Base-by-base conservation (phyloP, 2,797 vertebrate species). In the Lacerta agilis region DNA sequence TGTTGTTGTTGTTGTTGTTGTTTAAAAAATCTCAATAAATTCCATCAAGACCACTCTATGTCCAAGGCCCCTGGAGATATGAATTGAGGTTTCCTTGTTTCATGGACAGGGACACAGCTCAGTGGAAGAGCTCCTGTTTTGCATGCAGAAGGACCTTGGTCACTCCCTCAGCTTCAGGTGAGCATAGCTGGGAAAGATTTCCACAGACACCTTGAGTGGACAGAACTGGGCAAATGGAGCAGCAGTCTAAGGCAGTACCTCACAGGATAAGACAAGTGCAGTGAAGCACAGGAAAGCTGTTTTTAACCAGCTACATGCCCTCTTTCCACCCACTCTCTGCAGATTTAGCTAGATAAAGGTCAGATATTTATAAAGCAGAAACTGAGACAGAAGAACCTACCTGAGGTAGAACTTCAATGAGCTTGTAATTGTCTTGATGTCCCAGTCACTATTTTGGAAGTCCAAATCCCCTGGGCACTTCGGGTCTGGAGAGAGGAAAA, bases 391-490 rank as follows among this genome's bases (percentile, higher is more conserved):
- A 75, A 78, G 61, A 0, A 75, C 8, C 3, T 95, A 99, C 99
- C 99, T 98, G 87, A 99, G 97, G 94, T 99, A 99, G 96, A 99
- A 99, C 96, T 99, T 99, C 93, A 99, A 95, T 4, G 98, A 98
- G 94, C 99, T 99, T 72, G 99, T 99, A 92, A 99, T 97, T 23
- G 99, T 99, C 96, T 99, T 99, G 91, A 98, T 96, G 92, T 99
- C 99, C 97, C 97, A 98, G 4, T 99, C 99, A 4, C 91, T 97
- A 88, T 95, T 97, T 88, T 98, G 96, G 81, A 99, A 97, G 95
- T 99, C 99, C 90, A 98, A 97, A 0, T 99, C 98, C 87, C 98
- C 98, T 0, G 98, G 98, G 88, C 98, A 98, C 88, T 97, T 97
- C 1, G 97, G 96, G 94, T 99, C 99, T 99, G 90, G 61, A 89